A percentile compares a stretch with the other conserved stretches of the same genome.
These are phyloP conservation scores for Steromphala cineraria DNA, from an alignment of 2,888 invertebrate species.

Conservation along the genomic window DNA sequence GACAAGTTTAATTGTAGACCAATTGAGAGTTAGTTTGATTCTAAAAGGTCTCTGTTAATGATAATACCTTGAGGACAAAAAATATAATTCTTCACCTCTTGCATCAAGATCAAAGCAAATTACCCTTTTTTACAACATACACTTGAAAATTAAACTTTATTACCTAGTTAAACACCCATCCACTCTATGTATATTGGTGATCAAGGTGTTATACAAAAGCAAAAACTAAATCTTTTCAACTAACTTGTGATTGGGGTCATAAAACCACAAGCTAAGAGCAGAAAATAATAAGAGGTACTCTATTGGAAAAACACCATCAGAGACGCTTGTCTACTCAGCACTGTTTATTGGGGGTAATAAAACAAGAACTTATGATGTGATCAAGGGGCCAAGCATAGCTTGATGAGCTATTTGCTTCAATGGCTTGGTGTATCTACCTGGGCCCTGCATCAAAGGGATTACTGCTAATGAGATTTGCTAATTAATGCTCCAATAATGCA, in stretches of 20 bases:
- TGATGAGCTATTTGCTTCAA: background rate
- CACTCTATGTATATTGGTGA: background rate
- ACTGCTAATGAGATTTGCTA: constrained; percentile 5
- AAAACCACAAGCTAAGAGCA: background rate
- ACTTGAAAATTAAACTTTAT: background rate
- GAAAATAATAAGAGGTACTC: background rate
- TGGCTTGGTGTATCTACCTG: background rate
- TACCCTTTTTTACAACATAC: constrained; percentile 2
- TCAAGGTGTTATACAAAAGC: background rate
- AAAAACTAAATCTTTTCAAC: background rate
- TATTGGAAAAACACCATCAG: background rate
- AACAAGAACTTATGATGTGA: background rate
- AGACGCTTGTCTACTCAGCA: background rate
- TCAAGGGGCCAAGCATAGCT: background rate
- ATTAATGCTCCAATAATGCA: background rate
- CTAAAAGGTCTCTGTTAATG: too few species aligned
- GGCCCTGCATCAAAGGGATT: background rate
- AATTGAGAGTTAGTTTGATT: too few species aligned
- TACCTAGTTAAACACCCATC: background rate
- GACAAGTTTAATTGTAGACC: too few species aligned
- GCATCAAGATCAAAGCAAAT: background rate
- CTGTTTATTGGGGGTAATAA: background rate
- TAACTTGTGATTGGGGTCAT: background rate
- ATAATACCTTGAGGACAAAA: background rate
- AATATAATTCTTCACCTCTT: background rate